Base-by-base conservation (phyloP, 2,113 vertebrate genomes). In the Noturus placidus region DNA sequence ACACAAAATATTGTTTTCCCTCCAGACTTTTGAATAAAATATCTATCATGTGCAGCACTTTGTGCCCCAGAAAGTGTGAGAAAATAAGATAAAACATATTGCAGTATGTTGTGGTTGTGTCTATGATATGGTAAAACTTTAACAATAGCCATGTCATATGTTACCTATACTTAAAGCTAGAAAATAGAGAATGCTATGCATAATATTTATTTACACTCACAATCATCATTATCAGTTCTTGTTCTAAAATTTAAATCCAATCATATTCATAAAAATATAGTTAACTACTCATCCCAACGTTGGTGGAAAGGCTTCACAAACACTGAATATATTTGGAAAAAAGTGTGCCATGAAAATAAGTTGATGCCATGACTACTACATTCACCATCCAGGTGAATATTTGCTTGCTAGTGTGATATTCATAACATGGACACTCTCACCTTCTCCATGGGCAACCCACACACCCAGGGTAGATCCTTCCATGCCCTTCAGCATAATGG, bases 391-490 rank as follows among this genome's bases (percentile, higher is more conserved):
- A 69, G 10, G 22, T 50, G 35, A 59, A 22, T 54, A 17, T 33
- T 76, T 27, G 17, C 22, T 67, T 46, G 42, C 42, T 46, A 80
- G 13, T 50, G 38, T 46, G 59, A 56, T n/a, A 59, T n/a, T 59
- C 30, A 25, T 69, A 57, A 14, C 11, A n/a, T 27, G 52, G 27
- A 84, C 19, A 27, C 15, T 63, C 85, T 83, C 91, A 98, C 97
- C 97, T 96, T 98, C 97, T 56, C 97, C 97, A 0, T 98, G 97
- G 4, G 97, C 97, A 0, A 97, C 97, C 97, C 97, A 98, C 83
- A 98, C 95, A 0, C 97, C 97, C 83, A 99, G 94, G 35, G 95
- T 93, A 0, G 97, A 96, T 0, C 97, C 97, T 46, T 95, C 96
- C 97, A 98, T 97, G 54, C 97, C 97, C 72, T 83, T 91, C 0